Percentiles rank a stretch among this genome's conserved stretches.
Evolutionary conservation across 2,888 invertebrate species (phyloP).

Genomic region (Villa cingulata): DNA sequence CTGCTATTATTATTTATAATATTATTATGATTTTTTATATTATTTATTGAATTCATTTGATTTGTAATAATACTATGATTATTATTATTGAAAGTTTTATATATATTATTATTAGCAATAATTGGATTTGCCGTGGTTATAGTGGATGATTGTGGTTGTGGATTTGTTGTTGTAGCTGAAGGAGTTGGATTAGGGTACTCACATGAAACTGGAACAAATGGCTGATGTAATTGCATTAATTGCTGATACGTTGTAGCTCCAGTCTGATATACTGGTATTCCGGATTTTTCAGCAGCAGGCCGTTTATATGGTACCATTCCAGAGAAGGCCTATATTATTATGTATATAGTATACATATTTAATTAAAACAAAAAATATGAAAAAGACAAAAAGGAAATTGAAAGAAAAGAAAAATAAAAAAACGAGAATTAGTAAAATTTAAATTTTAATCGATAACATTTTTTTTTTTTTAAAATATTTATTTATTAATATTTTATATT

Average conservation of each 20-base stretch:
- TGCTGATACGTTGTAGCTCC: conserved; percentile 85
- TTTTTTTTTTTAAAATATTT: too few relatives aligned
- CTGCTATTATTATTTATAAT: conserved; percentile 15
- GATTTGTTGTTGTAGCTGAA: conserved; percentile 25
- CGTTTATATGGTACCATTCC: conserved; percentile 93
- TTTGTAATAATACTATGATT: conserved; percentile 1
- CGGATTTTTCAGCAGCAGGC: conserved; percentile 91
- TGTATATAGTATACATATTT: conserved; percentile 15
- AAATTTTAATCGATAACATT: too few relatives aligned
- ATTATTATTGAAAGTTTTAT: not conserved
- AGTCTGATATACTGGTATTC: conserved; percentile 91
- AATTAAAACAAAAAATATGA: conserved; percentile 17
- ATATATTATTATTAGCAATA: conserved; percentile 19
- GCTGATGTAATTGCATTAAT: conserved; percentile 84
- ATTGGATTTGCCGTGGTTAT: conserved; percentile 35
- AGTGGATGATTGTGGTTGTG: conserved; percentile 22
- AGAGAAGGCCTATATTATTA: conserved; percentile 72
- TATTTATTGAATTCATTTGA: conserved; percentile 14
- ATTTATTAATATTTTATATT: too few relatives aligned
- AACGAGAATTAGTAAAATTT: too few relatives aligned
- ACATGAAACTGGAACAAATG: conserved; percentile 98
- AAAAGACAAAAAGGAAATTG: not conserved
- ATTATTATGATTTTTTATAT: conserved; percentile 12
- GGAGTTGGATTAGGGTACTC: conserved; percentile 53
- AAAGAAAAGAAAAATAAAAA: too few relatives aligned